Conservation (phyloP, 2,888 invertebrate species). For the Drosophila glabriapex region DNA sequence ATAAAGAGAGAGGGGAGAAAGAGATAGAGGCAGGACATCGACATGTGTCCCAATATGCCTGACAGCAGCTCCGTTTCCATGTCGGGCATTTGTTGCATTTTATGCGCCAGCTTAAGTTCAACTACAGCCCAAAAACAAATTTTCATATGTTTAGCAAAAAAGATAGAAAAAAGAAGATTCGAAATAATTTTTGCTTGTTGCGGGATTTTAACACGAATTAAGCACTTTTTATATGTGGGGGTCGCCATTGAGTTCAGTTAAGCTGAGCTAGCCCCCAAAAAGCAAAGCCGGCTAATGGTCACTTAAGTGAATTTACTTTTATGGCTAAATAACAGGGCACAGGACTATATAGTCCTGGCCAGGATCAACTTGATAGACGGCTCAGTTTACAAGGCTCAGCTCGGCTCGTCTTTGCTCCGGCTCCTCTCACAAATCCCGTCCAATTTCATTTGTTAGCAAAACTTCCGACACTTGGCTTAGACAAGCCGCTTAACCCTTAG, state of each 20-base stretch:
- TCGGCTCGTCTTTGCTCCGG: background rate
- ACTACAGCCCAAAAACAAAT: slow-evolving; percentile 54
- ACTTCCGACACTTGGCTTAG: slow-evolving; percentile 46
- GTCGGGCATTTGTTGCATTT: slow-evolving; percentile 53
- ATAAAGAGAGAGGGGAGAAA: background rate
- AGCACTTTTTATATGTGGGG: slow-evolving; percentile 63
- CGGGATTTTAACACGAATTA: slow-evolving; percentile 64
- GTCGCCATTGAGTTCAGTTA: slow-evolving; percentile 20
- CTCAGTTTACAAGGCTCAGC: slow-evolving; percentile 27
- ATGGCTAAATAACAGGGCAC: slow-evolving; percentile 27
- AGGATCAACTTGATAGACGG: slow-evolving; percentile 55
- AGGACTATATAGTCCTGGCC: slow-evolving; percentile 10
- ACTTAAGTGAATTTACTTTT: slow-evolving; percentile 77
- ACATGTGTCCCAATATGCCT: slow-evolving; percentile 67
- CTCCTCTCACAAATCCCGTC: slow-evolving; percentile 51
- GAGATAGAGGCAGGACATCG: slow-evolving; percentile 48
- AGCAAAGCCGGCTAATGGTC: slow-evolving; percentile 70
- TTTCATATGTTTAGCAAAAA: slow-evolving; percentile 54
- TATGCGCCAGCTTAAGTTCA: slow-evolving; percentile 65
- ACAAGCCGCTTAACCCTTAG: slow-evolving; percentile 74
- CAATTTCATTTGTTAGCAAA: slow-evolving; percentile 70
- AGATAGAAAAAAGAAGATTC: slow-evolving; percentile 42
- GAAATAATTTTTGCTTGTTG: slow-evolving; percentile 55
- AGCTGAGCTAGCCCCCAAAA: slow-evolving; percentile 32
- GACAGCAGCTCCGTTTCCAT: slow-evolving; percentile 55